Evolutionary conservation across 2,797 vertebrate species (phyloP).

Genomic region (Melanotaenia maccullochi): DNA sequence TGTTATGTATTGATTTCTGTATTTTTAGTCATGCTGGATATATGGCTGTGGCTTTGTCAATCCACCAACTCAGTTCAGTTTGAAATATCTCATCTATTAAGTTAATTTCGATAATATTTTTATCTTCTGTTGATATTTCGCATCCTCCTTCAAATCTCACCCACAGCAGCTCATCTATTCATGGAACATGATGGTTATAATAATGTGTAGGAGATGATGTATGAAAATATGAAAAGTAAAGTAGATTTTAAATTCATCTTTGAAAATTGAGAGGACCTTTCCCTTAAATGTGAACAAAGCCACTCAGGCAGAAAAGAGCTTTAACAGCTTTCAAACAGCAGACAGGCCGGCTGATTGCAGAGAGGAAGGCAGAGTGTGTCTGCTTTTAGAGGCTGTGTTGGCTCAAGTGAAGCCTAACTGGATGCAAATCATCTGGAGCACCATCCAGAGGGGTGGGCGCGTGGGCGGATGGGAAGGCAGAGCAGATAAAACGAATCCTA

Average conservation of each 20-base stretch:
- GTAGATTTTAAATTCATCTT: constrained; percentile 37
- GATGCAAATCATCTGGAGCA: constrained; percentile 79
- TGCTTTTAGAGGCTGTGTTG: constrained; percentile 68
- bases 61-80: background rate
- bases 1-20: constrained; percentile 16
- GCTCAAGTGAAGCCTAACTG: constrained; percentile 73
- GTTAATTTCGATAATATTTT: background rate
- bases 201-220: too few species aligned
- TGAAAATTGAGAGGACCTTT: constrained; percentile 49
- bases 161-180: background rate
- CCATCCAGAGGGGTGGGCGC: constrained; percentile 69
- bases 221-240: constrained; percentile 17
- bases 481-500: constrained; percentile 80
- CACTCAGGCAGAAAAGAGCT: constrained; percentile 60
- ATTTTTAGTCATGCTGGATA: constrained; percentile 1
- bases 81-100: constrained; percentile 2
- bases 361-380: constrained; percentile 60
- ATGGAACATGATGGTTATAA: constrained; percentile 9
- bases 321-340: constrained; percentile 57
- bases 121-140: constrained; percentile 1
- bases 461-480: constrained; percentile 68
- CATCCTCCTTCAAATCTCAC: constrained; percentile 14
- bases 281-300: constrained; percentile 41
- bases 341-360: constrained; percentile 61
- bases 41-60: background rate